These are phyloP conservation scores for Dreissena rostriformis DNA, from an alignment of 1,140 invertebrate genomes.

Conservation along the genomic window DNA sequence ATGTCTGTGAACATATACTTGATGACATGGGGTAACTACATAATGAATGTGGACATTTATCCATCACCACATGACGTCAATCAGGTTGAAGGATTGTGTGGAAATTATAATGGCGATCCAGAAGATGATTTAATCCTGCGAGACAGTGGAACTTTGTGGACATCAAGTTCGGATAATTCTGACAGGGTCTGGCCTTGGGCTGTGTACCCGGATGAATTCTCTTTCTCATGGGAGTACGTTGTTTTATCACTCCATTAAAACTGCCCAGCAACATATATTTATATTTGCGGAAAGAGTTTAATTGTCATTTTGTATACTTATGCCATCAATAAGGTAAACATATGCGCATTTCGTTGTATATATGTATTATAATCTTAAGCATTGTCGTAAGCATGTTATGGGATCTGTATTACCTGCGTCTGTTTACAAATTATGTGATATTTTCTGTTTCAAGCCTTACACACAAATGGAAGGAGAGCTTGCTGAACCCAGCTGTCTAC, in stretches of 20 bases:
- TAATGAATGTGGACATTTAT: neutral
- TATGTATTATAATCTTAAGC: too few species aligned
- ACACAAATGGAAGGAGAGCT: slow-evolving; percentile 1
- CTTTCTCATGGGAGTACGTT: slow-evolving; percentile 35
- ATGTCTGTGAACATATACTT: neutral
- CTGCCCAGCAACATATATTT: neutral
- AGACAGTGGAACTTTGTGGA: neutral
- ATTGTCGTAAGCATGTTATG: too few species aligned
- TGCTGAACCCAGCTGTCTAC: slow-evolving; percentile 11
- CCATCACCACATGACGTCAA: neutral
- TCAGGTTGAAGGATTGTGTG: slow-evolving; percentile 10
- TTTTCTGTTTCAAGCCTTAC: neutral
- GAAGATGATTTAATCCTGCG: slow-evolving; percentile 5
- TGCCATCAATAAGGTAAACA: neutral
- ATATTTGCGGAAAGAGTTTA: neutral
- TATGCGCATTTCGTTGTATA: neutral
- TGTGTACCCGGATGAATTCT: slow-evolving; percentile 24
- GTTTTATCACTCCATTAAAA: neutral
- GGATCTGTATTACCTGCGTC: too few species aligned
- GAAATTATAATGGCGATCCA: slow-evolving; percentile 28
- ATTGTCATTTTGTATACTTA: neutral
- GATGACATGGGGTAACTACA: neutral
- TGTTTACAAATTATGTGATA: too few species aligned
- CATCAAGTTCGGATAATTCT: too few species aligned
- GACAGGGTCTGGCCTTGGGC: slow-evolving; percentile 9